phyloP scores from a whole-genome alignment of 2,113 vertebrate genomes.

The Heterocephalus glaber region DNA sequence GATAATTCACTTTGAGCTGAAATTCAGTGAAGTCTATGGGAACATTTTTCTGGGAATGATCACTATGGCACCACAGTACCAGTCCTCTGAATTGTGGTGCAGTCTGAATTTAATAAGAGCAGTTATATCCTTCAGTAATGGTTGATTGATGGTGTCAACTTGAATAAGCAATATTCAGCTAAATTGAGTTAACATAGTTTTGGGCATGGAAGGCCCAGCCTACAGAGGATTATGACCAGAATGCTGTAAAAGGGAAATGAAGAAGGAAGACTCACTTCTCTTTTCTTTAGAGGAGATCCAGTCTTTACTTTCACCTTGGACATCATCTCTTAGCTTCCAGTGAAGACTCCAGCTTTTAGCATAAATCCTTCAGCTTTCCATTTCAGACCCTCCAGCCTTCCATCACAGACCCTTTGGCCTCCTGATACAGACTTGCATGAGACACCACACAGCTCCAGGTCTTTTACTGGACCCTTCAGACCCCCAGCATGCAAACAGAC shows the following conservation, averaged over 20 bases:
- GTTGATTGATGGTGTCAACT: neutral
- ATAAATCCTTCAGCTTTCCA: neutral
- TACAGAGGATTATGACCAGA: neutral
- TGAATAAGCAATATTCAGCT: neutral
- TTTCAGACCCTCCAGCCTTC: neutral
- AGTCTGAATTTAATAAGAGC: neutral
- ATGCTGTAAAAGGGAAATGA: neutral
- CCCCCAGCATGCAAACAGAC: neutral
- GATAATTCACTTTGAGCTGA: slow-evolving; percentile 19
- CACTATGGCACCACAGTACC: neutral
- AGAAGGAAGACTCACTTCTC: too few relatives aligned
- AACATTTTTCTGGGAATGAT: neutral
- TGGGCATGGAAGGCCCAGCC: neutral
- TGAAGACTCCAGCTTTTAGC: neutral
- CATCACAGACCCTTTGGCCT: neutral
- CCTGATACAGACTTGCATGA: neutral
- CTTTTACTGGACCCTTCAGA: neutral
- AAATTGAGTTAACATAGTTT: neutral
- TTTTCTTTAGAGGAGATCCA: too few relatives aligned
- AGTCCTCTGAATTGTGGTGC: neutral
- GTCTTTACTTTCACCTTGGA: neutral
- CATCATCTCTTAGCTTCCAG: neutral
- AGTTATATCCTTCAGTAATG: neutral
- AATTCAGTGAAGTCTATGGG: neutral
- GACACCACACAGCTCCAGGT: neutral